Evolutionary conservation across 92 coral and sea anemone genomes (phyloP), one percentile per base, ranked within the genome.

Genomic region (Porites lobata): DNA sequence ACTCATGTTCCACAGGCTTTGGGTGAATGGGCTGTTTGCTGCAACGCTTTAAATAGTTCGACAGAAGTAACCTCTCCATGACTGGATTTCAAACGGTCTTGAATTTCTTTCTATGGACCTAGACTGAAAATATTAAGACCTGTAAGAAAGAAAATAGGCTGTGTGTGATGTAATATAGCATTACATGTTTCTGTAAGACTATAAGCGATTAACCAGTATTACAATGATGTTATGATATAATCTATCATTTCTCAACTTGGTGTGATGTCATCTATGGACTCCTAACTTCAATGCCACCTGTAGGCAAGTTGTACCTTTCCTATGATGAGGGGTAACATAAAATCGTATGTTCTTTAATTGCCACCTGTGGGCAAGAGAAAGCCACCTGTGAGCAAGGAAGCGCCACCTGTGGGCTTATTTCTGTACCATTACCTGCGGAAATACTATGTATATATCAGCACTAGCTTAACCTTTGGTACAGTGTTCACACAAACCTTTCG

Each of bases 1-100:
- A 71, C 65, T 26, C 72, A 81, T 26, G 91, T 87, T 85, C 91
- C 91, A 81, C 83, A 85, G 32, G 87, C 91, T 71, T 72, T 87
- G 11, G 87, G 76, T 43, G 54, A 72, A 81, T 81, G 56, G 24
- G 56, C 91, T 69, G 86, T 69, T 59, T 81, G 67, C 74, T 87
- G 29, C 18, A 87, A 59, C 76, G 56, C 82, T 79, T 85, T 80
- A 85, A 85, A 81, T 64, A 85, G 75, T 13, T 66, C 78, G 5
- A 12, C 9, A 54, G 50, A 59, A 38, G 56, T 53, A 50, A 76
- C 58, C 7, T 77, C 75, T 56, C 19, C 21, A 10, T 24, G 51
- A 17, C 50, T 29, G 61, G 83, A 50, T 52, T 57, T 64, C 29
- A 78, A 29, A 73, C 85, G 85, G 38, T 81, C 86, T 64, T 90